Conservation (phyloP, 2,888 invertebrate genomes). For the Odontomyia ornata region DNA sequence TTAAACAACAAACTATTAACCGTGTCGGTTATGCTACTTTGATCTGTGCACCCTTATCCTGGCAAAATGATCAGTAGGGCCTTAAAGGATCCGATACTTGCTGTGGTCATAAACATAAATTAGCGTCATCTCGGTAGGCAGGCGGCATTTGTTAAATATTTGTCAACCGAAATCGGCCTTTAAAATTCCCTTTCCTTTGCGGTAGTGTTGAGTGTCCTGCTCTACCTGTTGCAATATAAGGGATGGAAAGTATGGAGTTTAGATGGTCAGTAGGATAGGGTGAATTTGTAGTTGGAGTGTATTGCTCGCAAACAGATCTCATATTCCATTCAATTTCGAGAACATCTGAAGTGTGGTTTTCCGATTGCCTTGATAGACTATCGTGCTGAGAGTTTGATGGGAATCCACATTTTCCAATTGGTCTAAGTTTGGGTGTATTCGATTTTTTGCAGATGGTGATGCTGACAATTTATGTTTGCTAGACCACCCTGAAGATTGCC, state of each 20-base stretch:
- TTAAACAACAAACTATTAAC: slow-evolving; percentile 36
- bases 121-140: slow-evolving; percentile 34
- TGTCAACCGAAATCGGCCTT: slow-evolving; percentile 27
- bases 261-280: not conserved
- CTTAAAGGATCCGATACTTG: slow-evolving; percentile 6
- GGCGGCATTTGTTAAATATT: slow-evolving; percentile 43
- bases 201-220: not conserved
- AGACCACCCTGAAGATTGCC: slow-evolving; percentile 32
- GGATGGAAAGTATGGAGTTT: not conserved
- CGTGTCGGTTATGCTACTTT: slow-evolving; percentile 21
- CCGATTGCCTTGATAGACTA: not conserved
- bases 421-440: not conserved
- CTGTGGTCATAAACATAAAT: slow-evolving; percentile 43
- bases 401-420: slow-evolving; percentile 27
- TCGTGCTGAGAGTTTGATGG: slow-evolving; percentile 38
- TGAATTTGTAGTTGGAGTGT: slow-evolving; percentile 8
- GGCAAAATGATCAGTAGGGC: slow-evolving; percentile 34
- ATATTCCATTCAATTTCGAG: slow-evolving; percentile 39
- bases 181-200: slow-evolving; percentile 4
- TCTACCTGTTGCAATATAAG: slow-evolving; percentile 9
- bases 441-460: not conserved
- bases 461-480: not conserved
- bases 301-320: slow-evolving; percentile 42
- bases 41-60: slow-evolving; percentile 24
- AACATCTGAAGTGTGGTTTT: slow-evolving; percentile 39